Evolutionary conservation across 2,113 vertebrate genomes (phyloP).

Genomic region (Astatotilapia flaviijosephi): DNA sequence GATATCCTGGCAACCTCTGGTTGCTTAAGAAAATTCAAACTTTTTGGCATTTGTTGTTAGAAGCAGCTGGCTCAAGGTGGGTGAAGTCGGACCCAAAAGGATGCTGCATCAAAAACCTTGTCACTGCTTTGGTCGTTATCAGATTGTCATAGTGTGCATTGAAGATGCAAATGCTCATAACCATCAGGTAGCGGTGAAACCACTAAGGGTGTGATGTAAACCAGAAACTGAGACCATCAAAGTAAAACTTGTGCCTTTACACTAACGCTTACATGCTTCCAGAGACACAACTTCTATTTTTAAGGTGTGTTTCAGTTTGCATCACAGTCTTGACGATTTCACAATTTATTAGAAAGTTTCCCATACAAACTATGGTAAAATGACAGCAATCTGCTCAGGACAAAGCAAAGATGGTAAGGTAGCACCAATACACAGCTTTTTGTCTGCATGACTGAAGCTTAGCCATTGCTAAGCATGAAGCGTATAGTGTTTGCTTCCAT

Average conservation of each 20-base stretch:
- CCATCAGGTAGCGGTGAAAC: fast-evolving
- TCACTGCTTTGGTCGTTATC: background rate
- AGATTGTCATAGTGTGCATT: background rate
- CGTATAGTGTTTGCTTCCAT: background rate
- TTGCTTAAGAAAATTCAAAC: fast-evolving
- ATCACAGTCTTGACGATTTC: background rate
- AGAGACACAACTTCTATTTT: background rate
- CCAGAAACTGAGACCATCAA: background rate
- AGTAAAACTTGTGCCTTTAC: background rate
- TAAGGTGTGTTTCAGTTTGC: background rate
- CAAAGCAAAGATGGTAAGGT: background rate
- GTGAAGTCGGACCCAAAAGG: fast-evolving
- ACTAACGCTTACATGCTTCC: fast-evolving
- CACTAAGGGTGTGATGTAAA: fast-evolving
- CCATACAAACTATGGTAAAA: background rate
- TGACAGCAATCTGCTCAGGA: background rate
- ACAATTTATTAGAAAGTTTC: background rate
- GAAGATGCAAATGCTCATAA: background rate
- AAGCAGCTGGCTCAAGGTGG: background rate
- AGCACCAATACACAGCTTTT: background rate
- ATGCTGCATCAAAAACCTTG: background rate
- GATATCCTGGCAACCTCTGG: background rate
- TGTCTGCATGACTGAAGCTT: background rate
- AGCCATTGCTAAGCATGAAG: background rate
- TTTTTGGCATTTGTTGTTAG: background rate